phyloP scores from a whole-genome alignment of 2,888 invertebrate genomes.

The Adineta ricciae region DNA sequence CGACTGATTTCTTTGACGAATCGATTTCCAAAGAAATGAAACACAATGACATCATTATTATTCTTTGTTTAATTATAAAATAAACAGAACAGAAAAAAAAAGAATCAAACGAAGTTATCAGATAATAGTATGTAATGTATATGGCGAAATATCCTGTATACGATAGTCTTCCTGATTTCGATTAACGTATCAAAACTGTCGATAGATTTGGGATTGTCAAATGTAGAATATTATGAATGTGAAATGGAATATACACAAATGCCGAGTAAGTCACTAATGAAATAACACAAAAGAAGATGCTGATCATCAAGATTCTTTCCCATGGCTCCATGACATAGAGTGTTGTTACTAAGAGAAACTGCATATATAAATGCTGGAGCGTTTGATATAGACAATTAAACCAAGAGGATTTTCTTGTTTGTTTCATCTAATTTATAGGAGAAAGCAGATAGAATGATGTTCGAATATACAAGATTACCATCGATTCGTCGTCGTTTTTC shows the following conservation, averaged over 20 bases:
- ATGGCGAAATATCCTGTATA: background rate
- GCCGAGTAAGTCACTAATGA: background rate
- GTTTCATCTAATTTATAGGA: background rate
- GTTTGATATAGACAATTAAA: background rate
- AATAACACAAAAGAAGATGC: background rate
- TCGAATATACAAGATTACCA: background rate
- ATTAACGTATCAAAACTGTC: background rate
- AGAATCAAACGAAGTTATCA: background rate
- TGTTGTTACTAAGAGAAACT: background rate
- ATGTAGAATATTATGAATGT: background rate
- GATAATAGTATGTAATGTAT: background rate
- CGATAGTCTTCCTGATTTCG: too few relatives aligned
- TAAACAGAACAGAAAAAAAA: background rate
- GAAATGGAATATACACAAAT: background rate
- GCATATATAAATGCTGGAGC: background rate
- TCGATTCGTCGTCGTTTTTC: background rate
- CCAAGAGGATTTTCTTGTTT: background rate
- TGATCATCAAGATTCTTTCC: background rate
- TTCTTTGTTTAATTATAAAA: background rate
- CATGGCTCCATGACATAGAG: background rate
- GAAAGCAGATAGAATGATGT: background rate
- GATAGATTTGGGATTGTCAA: background rate
- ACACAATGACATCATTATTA: background rate
- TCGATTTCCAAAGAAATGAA: background rate
- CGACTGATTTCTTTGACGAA: too few relatives aligned